Conservation (phyloP, 2,888 invertebrate genomes). For the Noctuana brunneofusca region DNA sequence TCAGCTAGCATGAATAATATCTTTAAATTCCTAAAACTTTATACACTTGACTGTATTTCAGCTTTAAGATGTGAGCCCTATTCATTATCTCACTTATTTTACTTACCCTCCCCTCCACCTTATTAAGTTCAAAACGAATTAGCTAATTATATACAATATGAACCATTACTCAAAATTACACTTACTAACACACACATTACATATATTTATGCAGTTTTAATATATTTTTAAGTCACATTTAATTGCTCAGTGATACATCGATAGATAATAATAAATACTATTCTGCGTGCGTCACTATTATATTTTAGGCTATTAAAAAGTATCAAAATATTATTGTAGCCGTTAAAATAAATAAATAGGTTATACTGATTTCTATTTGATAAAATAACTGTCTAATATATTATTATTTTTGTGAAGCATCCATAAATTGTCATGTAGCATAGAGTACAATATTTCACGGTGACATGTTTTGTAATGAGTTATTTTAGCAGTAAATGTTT, state of each 20-base stretch:
- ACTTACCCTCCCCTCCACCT: conserved; percentile 33
- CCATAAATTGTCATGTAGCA: conserved; percentile 8
- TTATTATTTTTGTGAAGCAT: background rate
- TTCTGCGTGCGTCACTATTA: conserved; percentile 19
- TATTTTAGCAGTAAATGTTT: conserved; percentile 24
- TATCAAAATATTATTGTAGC: conserved; percentile 13
- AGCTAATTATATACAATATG: conserved; percentile 19
- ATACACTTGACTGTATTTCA: conserved; percentile 10
- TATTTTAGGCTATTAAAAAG: conserved; percentile 3
- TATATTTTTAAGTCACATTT: conserved; percentile 21
- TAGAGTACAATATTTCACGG: conserved; percentile 4
- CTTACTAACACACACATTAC: conserved; percentile 17
- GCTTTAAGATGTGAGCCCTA: conserved; percentile 12
- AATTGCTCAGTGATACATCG: conserved; percentile 15
- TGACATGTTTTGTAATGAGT: conserved; percentile 11
- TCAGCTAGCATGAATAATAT: no score
- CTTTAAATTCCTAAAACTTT: background rate
- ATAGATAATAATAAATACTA: background rate
- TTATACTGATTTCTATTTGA: background rate
- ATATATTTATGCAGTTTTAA: conserved; percentile 4
- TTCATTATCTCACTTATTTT: conserved; percentile 22
- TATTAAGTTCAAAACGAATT: conserved; percentile 16
- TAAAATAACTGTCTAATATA: no score
- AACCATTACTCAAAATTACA: conserved; percentile 22
- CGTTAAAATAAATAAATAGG: conserved; percentile 8